Base-by-base conservation (phyloP, 2,113 vertebrate genomes). In the Apistogramma diplotaenia region DNA sequence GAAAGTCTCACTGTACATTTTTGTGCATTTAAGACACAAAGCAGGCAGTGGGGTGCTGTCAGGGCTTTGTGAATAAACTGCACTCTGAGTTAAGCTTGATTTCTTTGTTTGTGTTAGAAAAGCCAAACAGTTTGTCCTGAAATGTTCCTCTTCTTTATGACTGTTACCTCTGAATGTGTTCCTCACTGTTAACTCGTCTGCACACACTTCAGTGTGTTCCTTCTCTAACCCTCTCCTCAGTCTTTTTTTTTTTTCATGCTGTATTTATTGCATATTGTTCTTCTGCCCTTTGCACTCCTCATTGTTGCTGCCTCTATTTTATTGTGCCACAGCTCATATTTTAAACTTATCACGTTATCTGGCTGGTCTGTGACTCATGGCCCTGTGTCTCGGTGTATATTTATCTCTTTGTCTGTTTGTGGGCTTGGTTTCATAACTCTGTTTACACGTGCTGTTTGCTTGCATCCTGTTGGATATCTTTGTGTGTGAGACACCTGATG, bases 331-430 rank as follows among this genome's bases (percentile, higher is more conserved):
- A 62, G 33, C 87, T 86, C 76, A 62, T 86, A 72, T 83, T 81
- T 83, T 65, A 76, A 67, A 71, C 21, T 75, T 78, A 43, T 76
- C 76, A 35, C 29, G 13, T 84, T 78, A 82, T 85, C 65, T 62
- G 21, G 46, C 65, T 18, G 16, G 9, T 79, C 6, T 72, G 15
- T 76, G 74, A 85, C 83, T 87, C 81, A 83, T 4, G 61, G 60
- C 6, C 40, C 27, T 8, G 11, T 55, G 29, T 76, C 31, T 49
- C 31, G 13, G 40, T 53, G 16, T 57, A 23, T 25, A 6, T 86
- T 8, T 19, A 43, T 58, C 15, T 72, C 5, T 74, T 16, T 76
- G 51, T 84, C 31, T 61, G 1, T 62, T 4, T 73, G 25, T 25
- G 8, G 37, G 23, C 40, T 54, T 43, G 29, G 51, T 54, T 43